Conservation (phyloP, 2,113 vertebrate species). For the Tylochromis polylepis region DNA sequence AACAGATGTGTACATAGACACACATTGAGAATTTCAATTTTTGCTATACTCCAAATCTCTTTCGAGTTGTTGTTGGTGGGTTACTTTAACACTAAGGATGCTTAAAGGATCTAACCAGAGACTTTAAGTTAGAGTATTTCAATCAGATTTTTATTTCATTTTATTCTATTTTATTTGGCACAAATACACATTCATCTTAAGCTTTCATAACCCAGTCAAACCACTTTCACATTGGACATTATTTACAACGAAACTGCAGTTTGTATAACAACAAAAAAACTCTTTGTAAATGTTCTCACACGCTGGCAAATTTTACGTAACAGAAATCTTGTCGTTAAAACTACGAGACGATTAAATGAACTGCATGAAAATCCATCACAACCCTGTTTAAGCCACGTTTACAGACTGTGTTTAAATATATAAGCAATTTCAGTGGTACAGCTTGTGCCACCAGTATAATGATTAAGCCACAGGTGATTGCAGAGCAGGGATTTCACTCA, state of each 20-base stretch:
- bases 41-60: not conserved
- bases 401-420: not conserved
- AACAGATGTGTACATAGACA: not conserved
- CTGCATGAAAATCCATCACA: not conserved
- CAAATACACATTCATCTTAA: not conserved
- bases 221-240: not conserved
- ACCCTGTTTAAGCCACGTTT: slow-evolving; percentile 35
- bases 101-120: not conserved
- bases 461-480: not conserved
- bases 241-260: slow-evolving; percentile 43
- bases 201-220: not conserved
- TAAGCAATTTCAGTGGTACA: not conserved
- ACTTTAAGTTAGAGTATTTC: not conserved
- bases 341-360: not conserved
- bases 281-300: not conserved
- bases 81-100: not conserved
- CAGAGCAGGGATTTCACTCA: slow-evolving; percentile 3
- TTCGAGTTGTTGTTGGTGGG: not conserved
- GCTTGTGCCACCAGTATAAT: not conserved
- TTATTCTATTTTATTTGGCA: not conserved
- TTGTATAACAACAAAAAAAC: not conserved
- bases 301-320: not conserved
- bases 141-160: not conserved
- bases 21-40: not conserved
- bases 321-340: not conserved